phyloP scores from a whole-genome alignment of 1,140 invertebrate genomes.

The Luehdorfia chinensis region DNA sequence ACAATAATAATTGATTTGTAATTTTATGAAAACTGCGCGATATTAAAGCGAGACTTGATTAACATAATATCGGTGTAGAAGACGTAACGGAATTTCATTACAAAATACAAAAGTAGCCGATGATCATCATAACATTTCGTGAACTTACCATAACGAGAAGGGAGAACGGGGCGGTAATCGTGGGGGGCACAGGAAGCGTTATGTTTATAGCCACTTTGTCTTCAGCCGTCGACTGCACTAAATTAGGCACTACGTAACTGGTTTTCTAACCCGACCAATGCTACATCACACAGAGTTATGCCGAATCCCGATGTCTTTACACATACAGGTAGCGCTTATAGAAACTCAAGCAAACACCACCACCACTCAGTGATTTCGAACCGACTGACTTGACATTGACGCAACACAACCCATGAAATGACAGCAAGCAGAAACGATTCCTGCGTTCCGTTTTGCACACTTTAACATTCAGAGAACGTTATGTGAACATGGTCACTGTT shows the following conservation, averaged over 20 bases:
- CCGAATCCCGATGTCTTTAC: neutral
- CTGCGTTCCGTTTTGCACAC: constrained; percentile 5
- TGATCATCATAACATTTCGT: too few species aligned
- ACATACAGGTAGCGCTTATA: neutral
- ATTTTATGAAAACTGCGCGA: too few species aligned
- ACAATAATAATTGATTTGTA: too few species aligned
- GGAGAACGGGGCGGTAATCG: constrained; percentile 14
- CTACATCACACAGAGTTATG: constrained; percentile 5
- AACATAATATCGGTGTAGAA: too few species aligned
- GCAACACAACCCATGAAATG: too few species aligned
- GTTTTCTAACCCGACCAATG: neutral
- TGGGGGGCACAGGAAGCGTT: constrained; percentile 13
- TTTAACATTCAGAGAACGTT: neutral
- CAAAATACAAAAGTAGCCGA: too few species aligned
- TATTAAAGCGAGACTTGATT: too few species aligned
- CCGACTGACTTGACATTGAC: constrained; percentile 16
- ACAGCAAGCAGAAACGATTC: too few species aligned
- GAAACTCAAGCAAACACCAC: neutral
- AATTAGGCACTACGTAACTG: neutral
- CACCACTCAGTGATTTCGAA: constrained; percentile 2
- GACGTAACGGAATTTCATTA: too few species aligned
- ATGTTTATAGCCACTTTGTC: neutral
- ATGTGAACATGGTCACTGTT: neutral
- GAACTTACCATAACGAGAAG: constrained; percentile 18
- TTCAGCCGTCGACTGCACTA: neutral